phyloP scores from a whole-genome alignment of 2,113 vertebrate genomes.

The Sula dactylatra region DNA sequence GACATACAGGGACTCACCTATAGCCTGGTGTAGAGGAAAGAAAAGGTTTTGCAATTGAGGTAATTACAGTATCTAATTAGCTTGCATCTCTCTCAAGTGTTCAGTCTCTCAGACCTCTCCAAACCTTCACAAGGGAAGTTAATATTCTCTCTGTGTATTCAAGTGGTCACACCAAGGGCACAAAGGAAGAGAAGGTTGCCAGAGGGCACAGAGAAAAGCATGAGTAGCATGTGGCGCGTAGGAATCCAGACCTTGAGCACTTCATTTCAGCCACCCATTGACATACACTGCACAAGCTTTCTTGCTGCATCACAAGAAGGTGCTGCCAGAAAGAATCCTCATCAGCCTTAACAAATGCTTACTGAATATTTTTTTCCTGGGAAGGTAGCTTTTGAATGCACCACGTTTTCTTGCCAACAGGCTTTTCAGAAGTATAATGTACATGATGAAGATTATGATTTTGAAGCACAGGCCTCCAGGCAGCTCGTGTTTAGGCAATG shows the following conservation, averaged over 20 bases:
- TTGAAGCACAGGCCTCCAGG: not conserved
- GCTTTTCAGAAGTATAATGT: not conserved
- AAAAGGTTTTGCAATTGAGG: not conserved
- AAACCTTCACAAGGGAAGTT: not conserved
- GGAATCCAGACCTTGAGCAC: not conserved
- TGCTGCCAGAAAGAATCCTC: not conserved
- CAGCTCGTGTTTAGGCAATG: not conserved
- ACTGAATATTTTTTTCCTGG: not conserved
- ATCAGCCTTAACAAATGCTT: not conserved
- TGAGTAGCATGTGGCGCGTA: not conserved
- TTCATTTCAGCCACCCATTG: not conserved
- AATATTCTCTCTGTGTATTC: not conserved
- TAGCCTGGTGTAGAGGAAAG: not conserved
- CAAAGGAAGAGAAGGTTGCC: not conserved
- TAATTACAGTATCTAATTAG: not conserved
- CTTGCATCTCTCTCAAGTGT: not conserved
- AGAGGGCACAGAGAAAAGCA: not conserved
- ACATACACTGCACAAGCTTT: not conserved
- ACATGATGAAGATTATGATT: accelerated
- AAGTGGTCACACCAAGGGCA: not conserved
- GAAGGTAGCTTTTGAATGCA: not conserved
- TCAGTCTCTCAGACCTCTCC: not conserved
- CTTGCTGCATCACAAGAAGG: not conserved
- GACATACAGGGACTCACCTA: not conserved
- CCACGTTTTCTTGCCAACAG: accelerated